Base-by-base conservation (phyloP, 2,113 vertebrate species). In the Actenoides lindsayi region DNA sequence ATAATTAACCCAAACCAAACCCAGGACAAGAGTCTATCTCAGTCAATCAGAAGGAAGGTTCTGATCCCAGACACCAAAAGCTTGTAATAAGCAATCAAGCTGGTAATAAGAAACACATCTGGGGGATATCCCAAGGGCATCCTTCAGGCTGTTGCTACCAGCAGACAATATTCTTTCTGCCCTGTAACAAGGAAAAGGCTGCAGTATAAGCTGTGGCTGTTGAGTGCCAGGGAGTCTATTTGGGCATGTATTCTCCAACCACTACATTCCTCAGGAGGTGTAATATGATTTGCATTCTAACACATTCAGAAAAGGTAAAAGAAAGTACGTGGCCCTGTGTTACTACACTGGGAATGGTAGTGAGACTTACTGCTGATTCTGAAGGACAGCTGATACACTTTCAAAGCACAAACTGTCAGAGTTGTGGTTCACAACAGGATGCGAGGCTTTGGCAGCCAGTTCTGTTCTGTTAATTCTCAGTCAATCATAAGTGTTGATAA, bases 381-480 rank as follows among this genome's bases (percentile, higher is more conserved):
- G 31, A 91, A 76, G 37, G 41, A 93, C 44, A 64, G 30, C 44
- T 79, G 75, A 82, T 56, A 48, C 11, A 16, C 33, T 71, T 82
- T 82, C 65, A 91, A 54, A 94, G 65, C 65, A 81, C 73, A 92
- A 89, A 67, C 39, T 67, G 19, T 42, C 59, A 83, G 74, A 91
- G 50, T 15, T 77, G 71, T 62, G 54, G 74, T 50, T 93, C 69
- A 68, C 81, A 80, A 81, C 30, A 59, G 48, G 63, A 56, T 8
- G 1, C 0, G 3, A 79, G 48, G 50, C 80, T 90, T 82, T 84
- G 84, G 70, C 87, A 95, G 68, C 35, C 48, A 46, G 11, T 30
- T 91, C 81, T 83, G 28, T 89, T 90, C 81, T 87, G 65, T 83
- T 95, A 87, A 90, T 87, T 93, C 75, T 64, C 81, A 89, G 83